Evolutionary conservation across 2,797 vertebrate genomes (phyloP).

Genomic region (Geotrypetes seraphini): DNA sequence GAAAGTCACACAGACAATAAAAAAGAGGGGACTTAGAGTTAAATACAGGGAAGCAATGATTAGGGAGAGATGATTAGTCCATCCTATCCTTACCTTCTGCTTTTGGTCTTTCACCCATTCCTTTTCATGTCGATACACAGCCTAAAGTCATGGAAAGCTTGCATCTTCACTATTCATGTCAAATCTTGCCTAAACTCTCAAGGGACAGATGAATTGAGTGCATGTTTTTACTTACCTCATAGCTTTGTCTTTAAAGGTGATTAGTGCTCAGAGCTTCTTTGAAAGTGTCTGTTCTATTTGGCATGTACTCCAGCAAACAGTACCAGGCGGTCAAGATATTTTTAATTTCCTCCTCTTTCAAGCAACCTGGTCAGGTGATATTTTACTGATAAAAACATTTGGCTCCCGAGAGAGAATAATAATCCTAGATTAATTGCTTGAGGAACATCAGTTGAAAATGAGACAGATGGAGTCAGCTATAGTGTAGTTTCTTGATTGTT

Average conservation of each 20-base stretch:
- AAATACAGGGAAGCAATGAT: too few species aligned
- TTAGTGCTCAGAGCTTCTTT: slow-evolving; percentile 2
- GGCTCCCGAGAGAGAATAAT: not conserved
- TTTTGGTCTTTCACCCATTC: too few species aligned
- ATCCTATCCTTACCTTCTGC: too few species aligned
- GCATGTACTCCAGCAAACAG: slow-evolving; percentile 17
- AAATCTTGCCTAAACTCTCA: too few species aligned
- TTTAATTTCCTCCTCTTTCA: slow-evolving; percentile 24
- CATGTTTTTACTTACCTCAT: not conserved
- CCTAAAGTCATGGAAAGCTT: not conserved
- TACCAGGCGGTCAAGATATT: slow-evolving; percentile 27
- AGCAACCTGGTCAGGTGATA: slow-evolving; percentile 19
- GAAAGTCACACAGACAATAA: too few species aligned
- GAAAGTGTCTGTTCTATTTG: slow-evolving; percentile 33
- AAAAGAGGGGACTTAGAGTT: too few species aligned
- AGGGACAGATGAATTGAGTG: too few species aligned
- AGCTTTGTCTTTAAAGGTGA: slow-evolving; percentile 15
- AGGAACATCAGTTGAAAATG: not conserved
- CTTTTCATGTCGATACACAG: too few species aligned
- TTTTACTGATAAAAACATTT: slow-evolving; percentile 24
- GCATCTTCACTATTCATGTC: too few species aligned
- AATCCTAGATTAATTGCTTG: not conserved
- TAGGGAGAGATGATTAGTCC: too few species aligned
- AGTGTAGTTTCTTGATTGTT: too few species aligned
- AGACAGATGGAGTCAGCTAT: too few species aligned